Conservation (phyloP, 2,888 invertebrate species). For the Iphiclides podalirius region DNA sequence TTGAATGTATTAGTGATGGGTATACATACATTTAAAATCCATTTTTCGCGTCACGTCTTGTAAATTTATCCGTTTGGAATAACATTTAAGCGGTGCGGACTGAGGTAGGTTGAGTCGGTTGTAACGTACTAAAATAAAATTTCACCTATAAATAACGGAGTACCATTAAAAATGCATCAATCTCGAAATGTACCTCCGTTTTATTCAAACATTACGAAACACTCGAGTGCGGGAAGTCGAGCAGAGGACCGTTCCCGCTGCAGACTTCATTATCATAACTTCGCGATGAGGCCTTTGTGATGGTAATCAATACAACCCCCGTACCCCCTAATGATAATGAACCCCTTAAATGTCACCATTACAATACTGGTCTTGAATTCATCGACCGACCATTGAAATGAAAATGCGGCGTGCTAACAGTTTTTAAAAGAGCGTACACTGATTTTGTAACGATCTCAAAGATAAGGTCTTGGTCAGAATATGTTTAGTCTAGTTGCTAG, state of each 20-base stretch:
- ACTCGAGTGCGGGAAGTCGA: constrained; percentile 8
- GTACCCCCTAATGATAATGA: constrained; percentile 27
- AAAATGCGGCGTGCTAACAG: not conserved
- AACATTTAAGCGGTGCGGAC: too few relatives aligned
- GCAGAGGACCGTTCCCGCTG: constrained; percentile 3
- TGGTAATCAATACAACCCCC: constrained; percentile 32
- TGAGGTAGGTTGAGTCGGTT: too few relatives aligned
- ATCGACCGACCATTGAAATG: not conserved
- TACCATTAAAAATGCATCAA: constrained; percentile 23
- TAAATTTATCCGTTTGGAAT: too few relatives aligned
- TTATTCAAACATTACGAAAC: constrained; percentile 31
- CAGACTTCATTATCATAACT: constrained; percentile 33
- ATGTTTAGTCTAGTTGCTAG: too few relatives aligned
- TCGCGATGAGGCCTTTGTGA: constrained; percentile 36
- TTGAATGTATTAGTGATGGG: too few relatives aligned
- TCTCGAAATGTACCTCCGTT: constrained; percentile 13
- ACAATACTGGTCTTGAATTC: constrained; percentile 1
- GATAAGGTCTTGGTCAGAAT: too few relatives aligned
- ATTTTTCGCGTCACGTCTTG: too few relatives aligned
- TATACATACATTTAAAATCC: too few relatives aligned
- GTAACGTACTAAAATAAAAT: not conserved
- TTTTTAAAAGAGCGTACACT: not conserved
- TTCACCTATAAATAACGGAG: not conserved
- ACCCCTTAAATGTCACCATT: constrained; percentile 17
- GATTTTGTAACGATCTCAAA: too few relatives aligned